A percentile compares a stretch with the other conserved stretches of the same genome.
These are phyloP conservation scores for Drosophila paramelanica DNA, from an alignment of 2,888 invertebrate genomes.

Conservation along the genomic window DNA sequence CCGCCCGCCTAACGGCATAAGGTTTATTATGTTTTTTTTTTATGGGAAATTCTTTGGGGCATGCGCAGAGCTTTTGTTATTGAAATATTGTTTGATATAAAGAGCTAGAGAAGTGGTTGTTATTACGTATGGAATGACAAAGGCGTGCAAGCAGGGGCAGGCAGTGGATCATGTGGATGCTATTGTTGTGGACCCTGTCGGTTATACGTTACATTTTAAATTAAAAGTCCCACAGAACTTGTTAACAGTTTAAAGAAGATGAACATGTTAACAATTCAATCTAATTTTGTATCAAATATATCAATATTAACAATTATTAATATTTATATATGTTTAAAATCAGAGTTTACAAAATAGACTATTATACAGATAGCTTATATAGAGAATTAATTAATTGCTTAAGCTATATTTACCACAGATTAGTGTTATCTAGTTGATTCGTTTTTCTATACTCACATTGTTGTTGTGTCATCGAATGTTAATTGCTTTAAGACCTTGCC, in stretches of 20 bases:
- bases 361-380: too few species aligned
- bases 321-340: too few species aligned
- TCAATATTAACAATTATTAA: too few species aligned
- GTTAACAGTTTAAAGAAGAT: too few species aligned
- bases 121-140: constrained; percentile 1
- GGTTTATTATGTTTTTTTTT: constrained; percentile 16
- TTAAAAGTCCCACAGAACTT: too few species aligned
- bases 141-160: constrained; percentile 14
- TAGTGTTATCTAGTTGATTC: background rate
- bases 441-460: constrained; percentile 66
- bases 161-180: constrained; percentile 8
- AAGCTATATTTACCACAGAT: background rate
- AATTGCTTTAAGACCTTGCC: constrained; percentile 66
- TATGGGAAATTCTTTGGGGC: constrained; percentile 64
- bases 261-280: too few species aligned
- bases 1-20: constrained; percentile 35
- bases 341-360: too few species aligned
- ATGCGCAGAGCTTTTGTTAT: constrained; percentile 77
- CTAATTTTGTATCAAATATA: too few species aligned
- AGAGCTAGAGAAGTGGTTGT: constrained; percentile 22
- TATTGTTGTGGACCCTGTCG: constrained; percentile 9
- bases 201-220: constrained; percentile 7
- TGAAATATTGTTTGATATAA: constrained; percentile 41
- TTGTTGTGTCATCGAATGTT: constrained; percentile 64
- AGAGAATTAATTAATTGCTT: too few species aligned